Base-by-base conservation (phyloP, 2,797 vertebrate species). In the Apogon talboti region DNA sequence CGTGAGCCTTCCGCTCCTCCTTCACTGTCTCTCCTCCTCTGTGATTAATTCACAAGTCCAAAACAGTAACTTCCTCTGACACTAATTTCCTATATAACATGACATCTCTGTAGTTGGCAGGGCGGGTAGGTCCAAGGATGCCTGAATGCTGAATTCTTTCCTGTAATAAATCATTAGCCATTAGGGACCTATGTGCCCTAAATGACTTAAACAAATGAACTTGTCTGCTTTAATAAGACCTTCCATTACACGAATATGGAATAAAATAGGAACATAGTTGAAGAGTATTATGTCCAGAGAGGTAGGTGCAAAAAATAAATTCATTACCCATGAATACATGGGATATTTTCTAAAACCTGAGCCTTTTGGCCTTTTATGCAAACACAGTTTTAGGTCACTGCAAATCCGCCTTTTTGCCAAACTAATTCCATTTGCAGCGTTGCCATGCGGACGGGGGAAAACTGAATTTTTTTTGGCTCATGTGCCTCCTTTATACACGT, bases 171-270 rank as follows among this genome's bases (percentile, higher is more conserved):
- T 94, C 93, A 93, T 92, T 91, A 92, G 86, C 80, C 89, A 88
- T 92, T 89, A 87, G 91, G 77, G 91, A 90, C 90, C 89, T 71
- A 71, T 87, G 86, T 86, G 87, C 87, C 84, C 85, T 90, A 89
- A 92, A 92, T 89, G 92, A 94, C 92, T 94, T 87, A 83, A 93
- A 94, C 92, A 93, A 94, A 94, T 94, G 89, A 94, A 93, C 91
- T 89, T 91, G 93, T 94, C 92, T 86, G 84, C 82, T 91, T 93
- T 92, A 94, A 93, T 93, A 92, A 93, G 92, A 90, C 84, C 84
- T 84, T 86, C 90, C 87, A 93, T 93, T 92, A 91, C 86, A 88
- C 81, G 83, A 83, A 76, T 73, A 76, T 86, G 78, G 24, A 35
- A 41, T 45, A 45, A 57, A 57, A 57, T 44, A 44, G 54, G 33